Base-by-base conservation (phyloP, 2,113 vertebrate species). In the Mus pahari region DNA sequence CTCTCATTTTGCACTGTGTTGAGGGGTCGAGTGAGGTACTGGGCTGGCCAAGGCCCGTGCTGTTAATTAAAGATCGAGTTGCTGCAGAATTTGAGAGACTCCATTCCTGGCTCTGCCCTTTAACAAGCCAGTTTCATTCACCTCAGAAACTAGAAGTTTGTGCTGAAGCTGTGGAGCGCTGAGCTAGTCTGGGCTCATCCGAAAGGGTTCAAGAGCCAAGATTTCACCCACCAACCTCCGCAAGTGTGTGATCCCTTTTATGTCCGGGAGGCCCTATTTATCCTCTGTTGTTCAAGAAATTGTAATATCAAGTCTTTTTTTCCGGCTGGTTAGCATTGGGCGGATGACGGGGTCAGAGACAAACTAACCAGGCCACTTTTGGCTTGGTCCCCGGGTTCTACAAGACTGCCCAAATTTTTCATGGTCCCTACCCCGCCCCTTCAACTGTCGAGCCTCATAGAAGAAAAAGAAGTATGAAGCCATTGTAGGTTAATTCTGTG, bases 1-100 rank as follows among this genome's bases (percentile, higher is more conserved):
- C 82, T 93, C 79, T 74, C 53, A 3, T 90, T 96, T 96, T 82
- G 96, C 75, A 88, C 84, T 55, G 36, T 16, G 20, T 90, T 58
- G 62, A n/a, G 55, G 3, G 0, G 45, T 79, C 84, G 58, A 50
- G 19, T 71, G 48, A 75, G 33, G 19, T 53, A 4, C 39, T 79
- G 4, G 1, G 36, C 58, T 70, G 10, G 11, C n/a, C 92, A 79
- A 88, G 55, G 53, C 62, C 11, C 4, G 19, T 5, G 28, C 31
- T 82, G 53, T 70, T 73, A 16, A 58, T 50, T 22, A 36, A 90
- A 70, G 66, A 81, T 33, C 28, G 33, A 20, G 3, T 20, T 10
- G 1, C 33, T 64, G 17, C 1, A 3, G 26, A 0, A 6, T 16
- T 6, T 48, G 26, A 45, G 58, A 87, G 71, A 62, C 42, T 62